A percentile compares a stretch with the other conserved stretches of the same genome.
Evolutionary conservation across 2,113 vertebrate genomes (phyloP).

Genomic region (Engraulis encrasicolus): DNA sequence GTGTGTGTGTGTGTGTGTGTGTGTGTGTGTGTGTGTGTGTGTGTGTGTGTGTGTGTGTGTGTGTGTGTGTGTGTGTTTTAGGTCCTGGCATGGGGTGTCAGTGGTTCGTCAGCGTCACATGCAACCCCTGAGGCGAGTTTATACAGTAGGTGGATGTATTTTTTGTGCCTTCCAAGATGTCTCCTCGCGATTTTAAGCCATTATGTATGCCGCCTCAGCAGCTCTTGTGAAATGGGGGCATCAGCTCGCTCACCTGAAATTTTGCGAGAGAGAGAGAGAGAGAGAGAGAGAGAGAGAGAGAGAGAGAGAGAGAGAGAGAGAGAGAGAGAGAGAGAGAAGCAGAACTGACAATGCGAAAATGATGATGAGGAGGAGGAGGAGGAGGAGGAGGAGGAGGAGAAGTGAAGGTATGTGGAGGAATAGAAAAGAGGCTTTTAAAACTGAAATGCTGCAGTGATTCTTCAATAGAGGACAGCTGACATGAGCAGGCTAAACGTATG

Average conservation of each 20-base stretch:
- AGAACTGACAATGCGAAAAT: too few relatives aligned
- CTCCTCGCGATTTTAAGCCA: slow-evolving; percentile 35
- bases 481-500: not conserved
- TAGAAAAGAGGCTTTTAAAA: slow-evolving; percentile 38
- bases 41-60: too few relatives aligned
- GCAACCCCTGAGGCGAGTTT: not conserved
- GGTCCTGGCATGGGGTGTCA: not conserved
- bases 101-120: not conserved
- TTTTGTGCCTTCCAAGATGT: not conserved
- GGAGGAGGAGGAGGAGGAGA: too few relatives aligned
- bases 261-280: not conserved
- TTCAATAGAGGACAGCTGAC: not conserved
- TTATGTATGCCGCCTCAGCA: not conserved
- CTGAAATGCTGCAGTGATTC: slow-evolving; percentile 23
- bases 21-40: too few relatives aligned
- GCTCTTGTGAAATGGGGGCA: slow-evolving; percentile 13
- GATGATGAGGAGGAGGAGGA: too few relatives aligned
- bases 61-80: too few relatives aligned
- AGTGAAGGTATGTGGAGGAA: slow-evolving; percentile 32
- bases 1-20: too few relatives aligned
- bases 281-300: too few relatives aligned
- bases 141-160: too few relatives aligned
- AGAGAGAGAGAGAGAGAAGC: too few relatives aligned
- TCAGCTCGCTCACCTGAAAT: not conserved
- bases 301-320: too few relatives aligned